Evolutionary conservation across 2,113 vertebrate species (phyloP).

Genomic region (Sturnira hondurensis): DNA sequence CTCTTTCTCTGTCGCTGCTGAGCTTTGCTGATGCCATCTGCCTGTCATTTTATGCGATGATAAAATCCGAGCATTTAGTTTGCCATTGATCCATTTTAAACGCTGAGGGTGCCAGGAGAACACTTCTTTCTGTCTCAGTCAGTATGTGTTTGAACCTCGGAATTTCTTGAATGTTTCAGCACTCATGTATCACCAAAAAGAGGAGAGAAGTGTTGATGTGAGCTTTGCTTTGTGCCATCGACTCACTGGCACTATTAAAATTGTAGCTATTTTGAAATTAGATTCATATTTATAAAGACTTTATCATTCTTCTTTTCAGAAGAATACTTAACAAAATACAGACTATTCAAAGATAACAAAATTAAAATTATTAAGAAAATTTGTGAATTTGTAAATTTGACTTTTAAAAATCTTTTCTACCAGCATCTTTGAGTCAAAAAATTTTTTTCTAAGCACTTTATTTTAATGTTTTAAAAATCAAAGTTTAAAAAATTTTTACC

Average conservation of each 20-base stretch:
- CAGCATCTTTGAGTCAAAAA: not conserved
- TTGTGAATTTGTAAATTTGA: not conserved
- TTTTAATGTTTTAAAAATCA: not conserved
- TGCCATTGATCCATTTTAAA: slow-evolving; percentile 46
- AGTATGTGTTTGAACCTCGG: slow-evolving; percentile 3
- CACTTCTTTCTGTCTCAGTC: slow-evolving; percentile 36
- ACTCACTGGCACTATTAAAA: slow-evolving; percentile 30
- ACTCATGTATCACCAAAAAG: slow-evolving; percentile 44
- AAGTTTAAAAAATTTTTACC: not conserved
- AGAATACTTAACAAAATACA: not conserved
- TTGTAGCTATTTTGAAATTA: slow-evolving; percentile 22
- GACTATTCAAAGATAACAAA: not conserved
- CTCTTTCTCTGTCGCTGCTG: slow-evolving; percentile 14
- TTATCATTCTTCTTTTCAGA: not conserved
- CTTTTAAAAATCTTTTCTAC: not conserved
- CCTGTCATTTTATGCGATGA: slow-evolving; percentile 28
- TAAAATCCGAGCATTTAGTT: slow-evolving; percentile 22
- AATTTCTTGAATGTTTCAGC: slow-evolving; percentile 49
- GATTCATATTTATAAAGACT: not conserved
- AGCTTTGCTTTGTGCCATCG: not conserved
- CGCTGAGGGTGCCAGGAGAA: slow-evolving; percentile 13
- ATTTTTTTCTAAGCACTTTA: not conserved
- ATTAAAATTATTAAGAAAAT: not conserved
- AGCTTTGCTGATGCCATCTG: not conserved
- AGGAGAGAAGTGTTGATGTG: not conserved